Base-by-base conservation (phyloP, 2,797 vertebrate species). In the Benthosema pterotum region DNA sequence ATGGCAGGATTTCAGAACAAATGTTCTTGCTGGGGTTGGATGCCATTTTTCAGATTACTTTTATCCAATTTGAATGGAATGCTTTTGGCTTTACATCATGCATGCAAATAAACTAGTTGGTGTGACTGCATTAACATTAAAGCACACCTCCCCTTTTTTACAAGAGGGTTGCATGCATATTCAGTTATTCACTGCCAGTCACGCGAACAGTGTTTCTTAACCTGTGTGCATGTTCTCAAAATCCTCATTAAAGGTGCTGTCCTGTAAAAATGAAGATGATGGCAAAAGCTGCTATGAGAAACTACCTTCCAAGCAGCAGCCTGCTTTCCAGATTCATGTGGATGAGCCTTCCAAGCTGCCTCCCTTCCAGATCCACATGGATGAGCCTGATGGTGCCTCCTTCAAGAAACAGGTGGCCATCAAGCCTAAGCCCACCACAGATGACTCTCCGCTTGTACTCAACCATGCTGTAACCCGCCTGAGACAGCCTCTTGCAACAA, bases 351-450 rank as follows among this genome's bases (percentile, higher is more conserved):
- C 55, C 57, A 94, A 89, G 46, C 94, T 81, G 55, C 84, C 94
- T 0, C 3, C 92, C 1, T 98, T 99, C 82, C 89, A 94, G 76
- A 93, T 99, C 69, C 95, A 93, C 38, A n/a, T 90, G 52, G 84
- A 91, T 25, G 94, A 97, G 78, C 91, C 93, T 0, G 94, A 96
- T 52, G 86, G 86, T 0, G 80, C 89, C 48, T 83, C 80, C 52
- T 52, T 76, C 6, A 94, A 89, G 78, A 93, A 85, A 67, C 92
- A 76, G 13, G 59, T 46, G 0, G 76, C 76, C 0, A 11, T 75
- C 1, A 89, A 87, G 67, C 57, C 52, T 0, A 87, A 87, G 52
- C 6, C 79, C 0, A 14, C 64, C 0, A 0, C 56, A 0, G 86
- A 84, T 2, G 82, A 88, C 11, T 85, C 87, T 3, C 79, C 84